Percentiles rank a stretch among this genome's conserved stretches.
Conservation (phyloP, 2,888 invertebrate species). For the Lydus trimaculatus region DNA sequence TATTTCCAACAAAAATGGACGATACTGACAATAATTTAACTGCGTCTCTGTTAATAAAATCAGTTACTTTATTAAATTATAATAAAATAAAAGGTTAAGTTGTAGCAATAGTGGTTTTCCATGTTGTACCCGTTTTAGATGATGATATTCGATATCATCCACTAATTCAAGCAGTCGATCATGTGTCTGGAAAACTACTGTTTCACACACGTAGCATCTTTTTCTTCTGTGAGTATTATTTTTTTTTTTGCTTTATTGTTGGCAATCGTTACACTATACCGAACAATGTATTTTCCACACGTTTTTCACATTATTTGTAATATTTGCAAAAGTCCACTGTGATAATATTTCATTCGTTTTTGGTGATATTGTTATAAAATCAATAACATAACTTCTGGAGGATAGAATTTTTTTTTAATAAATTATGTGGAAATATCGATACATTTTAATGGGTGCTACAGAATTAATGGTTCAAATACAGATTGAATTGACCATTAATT, state of each 20-base stretch:
- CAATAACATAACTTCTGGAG: background rate
- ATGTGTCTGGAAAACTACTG: slow-evolving; percentile 35
- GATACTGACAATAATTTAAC: background rate
- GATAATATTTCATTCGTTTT: background rate
- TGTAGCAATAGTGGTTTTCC: slow-evolving; percentile 49
- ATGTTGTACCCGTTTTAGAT: slow-evolving; percentile 37
- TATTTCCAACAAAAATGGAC: slow-evolving; percentile 4
- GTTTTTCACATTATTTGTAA: slow-evolving; percentile 24
- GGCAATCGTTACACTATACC: slow-evolving; percentile 12
- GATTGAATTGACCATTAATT: background rate
- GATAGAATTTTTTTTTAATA: background rate
- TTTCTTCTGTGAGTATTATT: slow-evolving; percentile 11
- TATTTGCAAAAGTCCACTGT: slow-evolving; percentile 1
- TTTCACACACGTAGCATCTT: slow-evolving; percentile 29
- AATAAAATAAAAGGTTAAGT: slow-evolving; percentile 38
- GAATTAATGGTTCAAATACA: background rate
- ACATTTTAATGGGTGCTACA: background rate
- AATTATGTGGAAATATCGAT: background rate
- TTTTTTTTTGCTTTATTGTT: background rate
- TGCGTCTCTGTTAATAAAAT: slow-evolving; percentile 22
- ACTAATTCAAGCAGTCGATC: slow-evolving; percentile 41
- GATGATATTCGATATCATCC: slow-evolving; percentile 48
- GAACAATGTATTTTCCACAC: slow-evolving; percentile 27
- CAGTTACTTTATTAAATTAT: too few relatives aligned
- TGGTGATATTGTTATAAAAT: background rate